Evolutionary conservation across 2,797 vertebrate species (phyloP), one percentile per base, ranked within the genome.

Genomic region (Phoxinus dragarum): DNA sequence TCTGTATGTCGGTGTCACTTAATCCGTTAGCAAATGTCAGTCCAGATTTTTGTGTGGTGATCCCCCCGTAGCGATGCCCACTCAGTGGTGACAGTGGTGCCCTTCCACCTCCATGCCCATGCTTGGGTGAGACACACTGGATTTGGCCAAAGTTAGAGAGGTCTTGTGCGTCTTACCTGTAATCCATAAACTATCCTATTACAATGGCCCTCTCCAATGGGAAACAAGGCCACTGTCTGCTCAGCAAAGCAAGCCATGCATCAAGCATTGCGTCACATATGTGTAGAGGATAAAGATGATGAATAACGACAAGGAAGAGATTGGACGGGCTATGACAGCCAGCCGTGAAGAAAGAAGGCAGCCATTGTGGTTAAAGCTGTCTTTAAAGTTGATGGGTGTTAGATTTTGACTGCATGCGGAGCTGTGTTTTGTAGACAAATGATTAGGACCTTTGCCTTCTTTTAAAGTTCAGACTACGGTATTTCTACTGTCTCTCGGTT

Each of bases 131-230:
- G 92, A 93, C 93, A 94, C 93, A 93, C 87, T 94, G 92, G 91
- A 93, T 94, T 93, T 92, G 94, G 91, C 78, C 88, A 91, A 93
- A 86, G 90, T 89, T 92, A 90, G 86, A 90, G 86, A 92, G 89
- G 87, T 86, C 72, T 91, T 83, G 90, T 89, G 88, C 87, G 79
- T 93, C 93, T 94, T 94, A 95, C 83, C 87, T 73, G 90, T 95
- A 95, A 95, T 95, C 91, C 88, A 91, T 86, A 85, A 92, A 90
- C 92, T 94, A 96, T 96, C 95, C 95, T 94, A 93, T 96, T 96
- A 96, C 94, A 94, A 72, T 36, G 61, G 80, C 73, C 61, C 89
- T 90, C 84, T 81, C 90, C 89, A 90, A 84, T 89, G 75, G 88
- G 93, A 94, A 94, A 94, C 91, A 91, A 93, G 92, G 94, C 92